These are phyloP conservation scores for Drosophila obscura DNA, from an alignment of 1,140 invertebrate genomes.

Conservation along the genomic window DNA sequence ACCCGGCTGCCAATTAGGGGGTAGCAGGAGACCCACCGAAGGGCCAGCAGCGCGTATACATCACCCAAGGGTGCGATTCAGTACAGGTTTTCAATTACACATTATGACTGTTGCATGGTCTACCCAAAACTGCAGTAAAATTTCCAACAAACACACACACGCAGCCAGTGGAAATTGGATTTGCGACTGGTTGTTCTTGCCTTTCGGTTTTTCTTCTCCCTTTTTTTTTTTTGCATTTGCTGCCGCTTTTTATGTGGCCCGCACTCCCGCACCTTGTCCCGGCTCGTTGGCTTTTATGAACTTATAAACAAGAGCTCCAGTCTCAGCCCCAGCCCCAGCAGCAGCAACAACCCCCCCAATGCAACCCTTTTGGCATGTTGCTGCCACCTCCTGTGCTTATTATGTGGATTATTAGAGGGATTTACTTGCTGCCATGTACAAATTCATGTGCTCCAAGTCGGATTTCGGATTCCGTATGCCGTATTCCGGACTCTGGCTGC, in stretches of 20 bases:
- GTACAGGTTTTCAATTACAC: slow-evolving; percentile 82
- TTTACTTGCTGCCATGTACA: slow-evolving; percentile 73
- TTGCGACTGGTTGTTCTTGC: slow-evolving; percentile 48
- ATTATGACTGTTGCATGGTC: slow-evolving; percentile 64
- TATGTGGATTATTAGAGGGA: slow-evolving; percentile 83
- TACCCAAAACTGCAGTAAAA: slow-evolving; percentile 58
- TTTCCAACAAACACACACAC: slow-evolving; percentile 33
- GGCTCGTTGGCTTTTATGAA: slow-evolving; percentile 83
- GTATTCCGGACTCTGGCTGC: background rate
- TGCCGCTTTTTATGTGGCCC: slow-evolving; percentile 48
- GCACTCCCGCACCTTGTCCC: background rate
- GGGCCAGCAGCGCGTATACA: slow-evolving; percentile 6
- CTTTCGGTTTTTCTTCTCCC: slow-evolving; percentile 23
- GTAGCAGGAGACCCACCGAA: background rate
- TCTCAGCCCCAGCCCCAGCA: too few relatives aligned
- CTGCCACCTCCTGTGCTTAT: slow-evolving; percentile 70
- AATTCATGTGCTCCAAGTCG: slow-evolving; percentile 63
- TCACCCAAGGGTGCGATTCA: slow-evolving; percentile 69
- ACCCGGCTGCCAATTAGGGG: slow-evolving; percentile 67
- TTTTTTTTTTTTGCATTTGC: slow-evolving; percentile 39
- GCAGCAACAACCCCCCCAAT: slow-evolving; percentile 9
- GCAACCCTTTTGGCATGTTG: slow-evolving; percentile 78
- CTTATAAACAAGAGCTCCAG: slow-evolving; percentile 76
- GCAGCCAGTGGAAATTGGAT: slow-evolving; percentile 71
- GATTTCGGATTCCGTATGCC: slow-evolving; percentile 6